Base-by-base conservation (phyloP, 1,140 invertebrate species). In the Nasonia longicornis region DNA sequence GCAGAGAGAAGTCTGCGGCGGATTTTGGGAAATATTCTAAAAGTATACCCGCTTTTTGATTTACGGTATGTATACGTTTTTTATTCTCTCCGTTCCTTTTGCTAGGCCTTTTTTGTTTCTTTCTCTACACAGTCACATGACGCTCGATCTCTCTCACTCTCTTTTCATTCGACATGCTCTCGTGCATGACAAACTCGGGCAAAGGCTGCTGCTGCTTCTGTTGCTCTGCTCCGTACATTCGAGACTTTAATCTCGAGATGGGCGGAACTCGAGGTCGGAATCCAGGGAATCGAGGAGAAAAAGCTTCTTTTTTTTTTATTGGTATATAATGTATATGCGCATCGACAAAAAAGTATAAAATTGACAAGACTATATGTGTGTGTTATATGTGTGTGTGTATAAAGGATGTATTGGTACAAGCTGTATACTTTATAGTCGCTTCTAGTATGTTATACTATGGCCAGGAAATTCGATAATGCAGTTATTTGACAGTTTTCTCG, bases 141-240 rank as follows among this genome's bases (percentile, higher is more conserved):
- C 66, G 16, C 6, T 69, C 22, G 10, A 14, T 69, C 22, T 31
- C 12, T 74, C n/a, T 52, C 22, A 29, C 22, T 45, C 6, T 8
- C 16, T 31, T 1, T 20, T 3, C 29, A 69, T 74, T 48, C n/a
- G 52, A 67, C 79, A 22, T 72, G 52, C 69, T 77, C 26, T 77
- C 74, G 58, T 78, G 80, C 80, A 81, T 77, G 72, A n/a, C 20
- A 78, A 82, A 78, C 26, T 64, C 26, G 70, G 45, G 58, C 70
- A 77, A 78, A 82, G 63, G 35, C 31, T 82, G 6, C 31, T 58
- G 2, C 31, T 70, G 14, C 26, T 70, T 8, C 63, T 67, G 6
- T n/a, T 20, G 2, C 64, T 38, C 16, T 69, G 16, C 29, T 66
- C 0, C 35, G 64, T 73, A 31, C 42, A 73, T 74, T 74, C 35